phyloP scores from a whole-genome alignment of 2,113 vertebrate species.

The Cyphomyrus plagiostoma region DNA sequence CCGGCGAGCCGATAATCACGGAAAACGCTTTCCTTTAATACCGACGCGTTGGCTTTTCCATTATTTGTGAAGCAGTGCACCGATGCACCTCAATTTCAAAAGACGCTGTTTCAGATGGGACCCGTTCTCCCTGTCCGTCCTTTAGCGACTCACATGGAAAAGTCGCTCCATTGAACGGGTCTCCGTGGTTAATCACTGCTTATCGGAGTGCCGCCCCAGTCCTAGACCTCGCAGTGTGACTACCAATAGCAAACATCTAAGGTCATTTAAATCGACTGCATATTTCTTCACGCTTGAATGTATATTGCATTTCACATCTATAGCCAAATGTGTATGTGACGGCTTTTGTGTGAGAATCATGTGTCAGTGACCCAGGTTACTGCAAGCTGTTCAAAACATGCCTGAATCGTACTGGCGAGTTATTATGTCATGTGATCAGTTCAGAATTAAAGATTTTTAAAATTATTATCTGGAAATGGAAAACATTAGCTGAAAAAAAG shows the following conservation, averaged over 20 bases:
- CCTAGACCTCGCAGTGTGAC: background rate
- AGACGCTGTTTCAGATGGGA: background rate
- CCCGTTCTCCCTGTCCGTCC: background rate
- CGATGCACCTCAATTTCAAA: slow-evolving; percentile 1
- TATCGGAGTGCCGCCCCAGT: background rate
- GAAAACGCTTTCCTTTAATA: background rate
- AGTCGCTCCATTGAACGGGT: background rate
- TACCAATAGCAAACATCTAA: background rate
- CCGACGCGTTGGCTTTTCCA: background rate
- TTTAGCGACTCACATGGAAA: background rate
- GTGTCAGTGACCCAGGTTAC: background rate
- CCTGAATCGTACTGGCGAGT: background rate
- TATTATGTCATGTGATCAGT: background rate
- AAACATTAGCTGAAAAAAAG: background rate
- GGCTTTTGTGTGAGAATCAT: background rate
- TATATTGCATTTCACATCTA: slow-evolving; percentile 4
- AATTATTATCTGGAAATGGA: background rate
- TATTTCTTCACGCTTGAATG: background rate
- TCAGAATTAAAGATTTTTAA: background rate
- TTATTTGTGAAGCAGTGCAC: background rate
- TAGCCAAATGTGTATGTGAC: background rate
- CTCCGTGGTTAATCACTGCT: background rate
- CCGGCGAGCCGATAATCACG: background rate
- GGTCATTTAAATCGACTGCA: slow-evolving; percentile 4
- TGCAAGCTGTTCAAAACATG: background rate